Evolutionary conservation across 2,888 invertebrate genomes (phyloP).

Genomic region (Ceriagrion tenellum): DNA sequence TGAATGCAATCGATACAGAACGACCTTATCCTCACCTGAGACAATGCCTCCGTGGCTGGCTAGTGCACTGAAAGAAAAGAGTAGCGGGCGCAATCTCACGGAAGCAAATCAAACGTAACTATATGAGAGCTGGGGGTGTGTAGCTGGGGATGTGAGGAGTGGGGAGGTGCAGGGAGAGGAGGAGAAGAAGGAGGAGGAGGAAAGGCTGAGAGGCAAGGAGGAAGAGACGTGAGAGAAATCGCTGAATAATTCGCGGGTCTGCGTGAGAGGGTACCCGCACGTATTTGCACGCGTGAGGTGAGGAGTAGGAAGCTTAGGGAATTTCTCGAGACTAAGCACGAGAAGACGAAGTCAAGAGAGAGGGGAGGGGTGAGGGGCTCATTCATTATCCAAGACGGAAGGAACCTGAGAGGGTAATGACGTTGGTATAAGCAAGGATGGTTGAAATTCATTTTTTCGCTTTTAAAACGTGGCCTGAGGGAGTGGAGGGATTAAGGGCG

Average conservation of each 20-base stretch:
- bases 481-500: not conserved
- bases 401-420: not conserved
- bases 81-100: too few species aligned
- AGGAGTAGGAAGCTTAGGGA: not conserved
- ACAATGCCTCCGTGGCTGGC: too few species aligned
- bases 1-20: too few species aligned
- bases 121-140: too few species aligned
- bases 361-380: not conserved
- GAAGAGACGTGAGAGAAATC: not conserved
- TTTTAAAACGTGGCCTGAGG: not conserved
- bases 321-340: not conserved
- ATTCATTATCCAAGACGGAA: not conserved
- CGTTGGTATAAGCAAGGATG: not conserved
- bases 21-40: too few species aligned
- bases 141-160: not conserved
- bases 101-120: too few species aligned
- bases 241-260: constrained; percentile 10
- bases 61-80: too few species aligned
- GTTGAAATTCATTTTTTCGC: not conserved
- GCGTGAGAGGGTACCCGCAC: not conserved
- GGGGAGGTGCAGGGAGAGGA: too few species aligned
- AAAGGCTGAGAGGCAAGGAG: not conserved
- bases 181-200: not conserved
- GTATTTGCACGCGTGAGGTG: not conserved
- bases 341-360: not conserved